Evolutionary conservation across 2,888 invertebrate species (phyloP).

Genomic region (Yponomeuta malinellus): DNA sequence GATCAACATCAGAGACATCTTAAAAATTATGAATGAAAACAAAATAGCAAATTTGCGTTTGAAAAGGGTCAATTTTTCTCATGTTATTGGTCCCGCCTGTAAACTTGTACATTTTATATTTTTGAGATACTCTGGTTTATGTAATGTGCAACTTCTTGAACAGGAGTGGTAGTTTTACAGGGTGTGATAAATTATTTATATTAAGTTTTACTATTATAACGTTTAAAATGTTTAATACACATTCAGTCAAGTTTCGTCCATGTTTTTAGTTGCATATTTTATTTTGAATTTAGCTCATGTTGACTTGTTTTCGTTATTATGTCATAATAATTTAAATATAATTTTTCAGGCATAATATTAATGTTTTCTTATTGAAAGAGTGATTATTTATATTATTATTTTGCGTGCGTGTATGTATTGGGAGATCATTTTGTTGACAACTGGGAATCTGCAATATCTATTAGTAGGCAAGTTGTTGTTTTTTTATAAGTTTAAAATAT

Average conservation of each 20-base stretch:
- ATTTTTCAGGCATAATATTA: constrained; percentile 64
- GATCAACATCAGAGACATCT: no score
- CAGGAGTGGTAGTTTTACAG: constrained; percentile 55
- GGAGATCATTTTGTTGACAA: constrained; percentile 43
- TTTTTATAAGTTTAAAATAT: not conserved
- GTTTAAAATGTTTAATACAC: constrained; percentile 59
- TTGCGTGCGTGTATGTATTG: constrained; percentile 25
- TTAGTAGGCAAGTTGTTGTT: not conserved
- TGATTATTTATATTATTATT: constrained; percentile 35
- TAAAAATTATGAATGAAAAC: no score
- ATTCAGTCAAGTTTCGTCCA: constrained; percentile 70
- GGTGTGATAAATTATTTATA: constrained; percentile 58
- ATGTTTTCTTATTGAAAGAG: constrained; percentile 41
- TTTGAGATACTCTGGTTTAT: no score
- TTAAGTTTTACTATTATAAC: constrained; percentile 43
- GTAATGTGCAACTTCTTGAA: not conserved
- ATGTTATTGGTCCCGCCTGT: no score
- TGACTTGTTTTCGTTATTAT: constrained; percentile 47
- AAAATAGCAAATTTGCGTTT: no score
- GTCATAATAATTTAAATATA: constrained; percentile 69
- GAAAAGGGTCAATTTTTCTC: no score
- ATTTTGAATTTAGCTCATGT: constrained; percentile 60
- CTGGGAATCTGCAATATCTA: constrained; percentile 72
- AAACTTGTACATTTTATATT: no score
- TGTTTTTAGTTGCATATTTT: constrained; percentile 73